Conservation (phyloP, 2,113 vertebrate species). For the Drymodes brunneopygia region DNA sequence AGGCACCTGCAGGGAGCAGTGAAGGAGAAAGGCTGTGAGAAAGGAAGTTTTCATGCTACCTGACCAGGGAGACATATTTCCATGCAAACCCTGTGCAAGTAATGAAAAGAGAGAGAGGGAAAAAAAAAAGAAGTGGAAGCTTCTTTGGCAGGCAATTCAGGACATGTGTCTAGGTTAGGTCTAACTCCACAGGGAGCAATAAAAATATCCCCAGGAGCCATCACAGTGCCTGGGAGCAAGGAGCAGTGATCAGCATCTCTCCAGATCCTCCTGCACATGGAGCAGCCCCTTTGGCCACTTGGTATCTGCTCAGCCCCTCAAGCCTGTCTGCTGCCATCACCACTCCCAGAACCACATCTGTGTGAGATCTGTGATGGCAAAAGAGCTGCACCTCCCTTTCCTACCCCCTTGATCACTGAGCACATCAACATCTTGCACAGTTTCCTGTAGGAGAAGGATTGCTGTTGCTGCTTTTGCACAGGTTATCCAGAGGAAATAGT, state of each 20-base stretch:
- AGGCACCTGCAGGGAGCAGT: not conserved
- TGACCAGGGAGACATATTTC: not conserved
- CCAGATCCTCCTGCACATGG: not conserved
- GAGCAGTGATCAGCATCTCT: not conserved
- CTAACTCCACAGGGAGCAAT: not conserved
- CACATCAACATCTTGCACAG: rapidly evolving
- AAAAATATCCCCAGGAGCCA: not conserved
- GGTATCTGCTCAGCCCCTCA: not conserved
- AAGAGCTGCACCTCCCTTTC: not conserved
- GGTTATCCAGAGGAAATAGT: not conserved
- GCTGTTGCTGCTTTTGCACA: not conserved
- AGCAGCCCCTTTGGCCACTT: not conserved
- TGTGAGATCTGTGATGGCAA: not conserved
- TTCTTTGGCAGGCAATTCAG: not conserved
- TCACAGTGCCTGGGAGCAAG: not conserved
- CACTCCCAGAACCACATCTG: rapidly evolving
- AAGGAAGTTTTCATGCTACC: not conserved
- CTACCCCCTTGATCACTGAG: not conserved
- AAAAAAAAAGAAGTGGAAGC: not conserved
- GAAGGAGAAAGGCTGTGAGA: not conserved
- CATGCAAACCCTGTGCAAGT: not conserved
- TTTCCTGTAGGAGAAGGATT: not conserved
- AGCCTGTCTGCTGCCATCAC: not conserved
- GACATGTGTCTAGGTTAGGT: not conserved
- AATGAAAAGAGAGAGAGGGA: not conserved